phyloP scores from a whole-genome alignment of 2,113 vertebrate species.

The Manacus vitellinus region DNA sequence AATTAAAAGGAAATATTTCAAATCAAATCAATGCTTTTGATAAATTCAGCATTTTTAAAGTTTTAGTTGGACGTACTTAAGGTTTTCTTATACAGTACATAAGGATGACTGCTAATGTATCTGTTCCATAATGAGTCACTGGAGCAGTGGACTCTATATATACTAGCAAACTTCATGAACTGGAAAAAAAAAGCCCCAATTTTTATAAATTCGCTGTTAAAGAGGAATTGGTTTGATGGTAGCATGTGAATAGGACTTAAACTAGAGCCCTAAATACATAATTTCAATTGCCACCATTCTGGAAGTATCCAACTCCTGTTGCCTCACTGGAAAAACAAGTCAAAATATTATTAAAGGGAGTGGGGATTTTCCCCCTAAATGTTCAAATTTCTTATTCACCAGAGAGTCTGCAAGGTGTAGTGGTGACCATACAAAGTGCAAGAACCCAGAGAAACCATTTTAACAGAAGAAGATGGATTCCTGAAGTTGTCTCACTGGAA shows the following conservation, averaged over 20 bases:
- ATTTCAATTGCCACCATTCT: background rate
- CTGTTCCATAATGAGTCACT: background rate
- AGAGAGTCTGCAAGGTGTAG: background rate
- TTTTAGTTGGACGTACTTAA: background rate
- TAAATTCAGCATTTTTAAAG: background rate
- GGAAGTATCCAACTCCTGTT: rapidly evolving
- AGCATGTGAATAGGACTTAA: background rate
- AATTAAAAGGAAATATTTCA: background rate
- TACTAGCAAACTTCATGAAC: background rate
- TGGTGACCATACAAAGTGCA: background rate
- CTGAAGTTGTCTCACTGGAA: background rate
- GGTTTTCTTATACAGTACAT: background rate
- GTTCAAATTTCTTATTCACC: background rate
- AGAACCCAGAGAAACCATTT: background rate
- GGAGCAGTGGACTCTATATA: background rate
- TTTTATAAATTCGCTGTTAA: background rate
- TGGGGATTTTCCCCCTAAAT: background rate
- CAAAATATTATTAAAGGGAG: background rate
- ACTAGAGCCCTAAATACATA: background rate
- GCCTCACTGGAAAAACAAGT: background rate
- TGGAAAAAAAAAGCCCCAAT: background rate
- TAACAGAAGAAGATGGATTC: background rate
- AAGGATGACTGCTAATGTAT: background rate
- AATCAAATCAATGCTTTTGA: background rate
- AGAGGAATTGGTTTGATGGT: background rate